A percentile compares a stretch with the other conserved stretches of the same genome.
Evolutionary conservation across 2,113 vertebrate genomes (phyloP).

Genomic region (Pelobates fuscus): DNA sequence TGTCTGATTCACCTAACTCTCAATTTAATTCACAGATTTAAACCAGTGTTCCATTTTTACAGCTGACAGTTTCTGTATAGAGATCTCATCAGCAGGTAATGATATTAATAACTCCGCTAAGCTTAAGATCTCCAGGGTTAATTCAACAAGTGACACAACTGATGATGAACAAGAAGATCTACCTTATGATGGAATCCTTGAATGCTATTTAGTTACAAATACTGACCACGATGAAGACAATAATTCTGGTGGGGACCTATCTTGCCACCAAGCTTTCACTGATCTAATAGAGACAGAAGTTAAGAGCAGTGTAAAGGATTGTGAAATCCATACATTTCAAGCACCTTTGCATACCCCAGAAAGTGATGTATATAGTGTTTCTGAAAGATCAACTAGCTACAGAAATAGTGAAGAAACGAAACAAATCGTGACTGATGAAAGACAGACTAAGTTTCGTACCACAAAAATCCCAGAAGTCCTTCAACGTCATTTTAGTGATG

Average conservation of each 20-base stretch:
- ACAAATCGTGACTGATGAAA: neutral
- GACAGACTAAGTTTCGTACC: neutral
- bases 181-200: constrained; percentile 67
- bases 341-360: neutral
- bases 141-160: constrained; percentile 57
- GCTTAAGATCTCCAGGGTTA: constrained; percentile 54
- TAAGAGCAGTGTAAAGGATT: neutral
- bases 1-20: too few species aligned
- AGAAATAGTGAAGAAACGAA: neutral
- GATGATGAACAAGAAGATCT: constrained; percentile 80
- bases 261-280: neutral
- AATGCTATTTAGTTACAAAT: constrained; percentile 45
- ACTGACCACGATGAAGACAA: neutral
- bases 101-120: constrained; percentile 26
- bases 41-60: too few species aligned
- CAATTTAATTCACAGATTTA: too few species aligned
- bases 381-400: neutral
- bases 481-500: constrained; percentile 72
- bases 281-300: neutral
- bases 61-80: too few species aligned
- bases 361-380: constrained; percentile 1
- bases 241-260: neutral
- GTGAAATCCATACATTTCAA: neutral
- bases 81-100: too few species aligned
- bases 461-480: constrained; percentile 68